Evolutionary conservation across 2,797 vertebrate species (phyloP).

Genomic region (Spizella passerina): DNA sequence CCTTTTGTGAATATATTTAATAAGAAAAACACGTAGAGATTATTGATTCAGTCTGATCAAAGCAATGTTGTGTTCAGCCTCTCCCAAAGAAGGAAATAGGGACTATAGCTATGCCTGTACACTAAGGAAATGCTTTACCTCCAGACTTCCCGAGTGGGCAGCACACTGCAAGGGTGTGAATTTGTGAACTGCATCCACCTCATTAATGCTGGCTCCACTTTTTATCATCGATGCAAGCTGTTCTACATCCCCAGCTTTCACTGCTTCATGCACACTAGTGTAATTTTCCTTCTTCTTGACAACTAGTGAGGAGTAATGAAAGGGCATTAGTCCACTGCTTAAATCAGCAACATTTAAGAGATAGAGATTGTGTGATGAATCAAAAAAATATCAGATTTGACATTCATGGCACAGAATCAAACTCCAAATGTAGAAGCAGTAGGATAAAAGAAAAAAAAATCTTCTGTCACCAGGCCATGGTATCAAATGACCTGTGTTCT

Average conservation of each 20-base stretch:
- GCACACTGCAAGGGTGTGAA: slow-evolving; percentile 82
- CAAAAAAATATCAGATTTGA: not conserved
- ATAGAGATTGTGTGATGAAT: not conserved
- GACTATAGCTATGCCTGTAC: not conserved
- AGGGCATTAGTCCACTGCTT: not conserved
- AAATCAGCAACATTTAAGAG: not conserved
- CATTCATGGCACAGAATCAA: not conserved
- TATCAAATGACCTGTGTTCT: not conserved
- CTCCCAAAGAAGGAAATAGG: not conserved
- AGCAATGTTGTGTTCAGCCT: not conserved
- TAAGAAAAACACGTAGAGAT: not conserved
- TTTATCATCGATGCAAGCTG: slow-evolving; percentile 71
- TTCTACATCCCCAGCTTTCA: slow-evolving; percentile 75
- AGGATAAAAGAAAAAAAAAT: not conserved
- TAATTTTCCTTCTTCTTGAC: slow-evolving; percentile 53
- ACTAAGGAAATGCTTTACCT: slow-evolving; percentile 68
- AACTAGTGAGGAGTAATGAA: slow-evolving; percentile 39
- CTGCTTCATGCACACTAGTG: slow-evolving; percentile 72
- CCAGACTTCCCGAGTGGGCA: slow-evolving; percentile 80
- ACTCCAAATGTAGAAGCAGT: not conserved
- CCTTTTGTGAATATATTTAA: not conserved
- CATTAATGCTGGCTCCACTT: slow-evolving; percentile 71
- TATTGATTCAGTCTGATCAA: not conserved
- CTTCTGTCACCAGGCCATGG: not conserved
- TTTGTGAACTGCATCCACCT: slow-evolving; percentile 74